Percentiles rank a stretch among this genome's conserved stretches.
phyloP scores from a whole-genome alignment of 2,888 invertebrate genomes.

The Coelopa pilipes region DNA sequence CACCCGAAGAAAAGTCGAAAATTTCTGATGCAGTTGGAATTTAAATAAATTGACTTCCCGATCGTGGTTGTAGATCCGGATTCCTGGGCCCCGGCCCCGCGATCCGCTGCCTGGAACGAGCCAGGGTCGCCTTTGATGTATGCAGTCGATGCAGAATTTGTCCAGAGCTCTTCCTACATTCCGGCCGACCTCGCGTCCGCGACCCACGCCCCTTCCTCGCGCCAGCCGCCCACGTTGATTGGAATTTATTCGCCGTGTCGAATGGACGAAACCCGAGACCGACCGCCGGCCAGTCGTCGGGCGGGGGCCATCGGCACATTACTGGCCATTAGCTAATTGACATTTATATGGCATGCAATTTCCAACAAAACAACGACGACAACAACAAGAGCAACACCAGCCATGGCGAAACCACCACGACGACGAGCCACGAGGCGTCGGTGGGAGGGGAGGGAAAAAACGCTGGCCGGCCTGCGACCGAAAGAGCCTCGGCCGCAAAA shows the following conservation, averaged over 20 bases:
- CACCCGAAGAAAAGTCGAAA: too few relatives aligned
- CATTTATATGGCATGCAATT: slow-evolving; percentile 35
- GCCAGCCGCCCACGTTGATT: background rate
- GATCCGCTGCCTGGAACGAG: too few relatives aligned
- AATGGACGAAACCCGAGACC: background rate
- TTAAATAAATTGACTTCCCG: too few relatives aligned
- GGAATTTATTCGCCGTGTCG: background rate
- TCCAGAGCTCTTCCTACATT: too few relatives aligned
- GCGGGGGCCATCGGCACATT: slow-evolving; percentile 4
- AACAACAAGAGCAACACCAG: slow-evolving; percentile 28
- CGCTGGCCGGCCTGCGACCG: background rate
- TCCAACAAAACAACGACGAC: slow-evolving; percentile 14
- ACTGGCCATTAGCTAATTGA: slow-evolving; percentile 32
- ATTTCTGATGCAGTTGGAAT: too few relatives aligned
- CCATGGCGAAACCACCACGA: slow-evolving; percentile 9
- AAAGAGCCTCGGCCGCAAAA: slow-evolving; percentile 19
- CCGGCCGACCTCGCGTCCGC: slow-evolving; percentile 19
- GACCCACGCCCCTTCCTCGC: too few relatives aligned
- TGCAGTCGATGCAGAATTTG: too few relatives aligned
- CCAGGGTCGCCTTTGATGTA: too few relatives aligned
- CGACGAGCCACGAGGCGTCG: background rate
- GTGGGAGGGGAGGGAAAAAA: too few relatives aligned
- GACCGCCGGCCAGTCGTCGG: background rate
- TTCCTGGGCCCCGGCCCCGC: too few relatives aligned
- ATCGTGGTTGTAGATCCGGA: too few relatives aligned